Conservation (phyloP, 1,140 invertebrate species). For the Littorina saxatilis region DNA sequence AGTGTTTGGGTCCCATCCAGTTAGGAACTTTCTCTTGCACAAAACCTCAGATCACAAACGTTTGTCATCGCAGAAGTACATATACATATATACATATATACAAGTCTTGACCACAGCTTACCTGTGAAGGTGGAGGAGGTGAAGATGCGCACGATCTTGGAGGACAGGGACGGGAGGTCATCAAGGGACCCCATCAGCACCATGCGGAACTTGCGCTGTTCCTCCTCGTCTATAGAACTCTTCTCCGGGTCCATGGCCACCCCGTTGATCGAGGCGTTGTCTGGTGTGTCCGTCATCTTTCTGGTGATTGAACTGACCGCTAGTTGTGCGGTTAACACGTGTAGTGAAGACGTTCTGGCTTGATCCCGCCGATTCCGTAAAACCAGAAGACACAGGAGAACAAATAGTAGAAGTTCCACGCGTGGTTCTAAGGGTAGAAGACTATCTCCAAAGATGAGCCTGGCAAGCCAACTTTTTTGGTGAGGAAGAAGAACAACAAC, state of each 20-base stretch:
- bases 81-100: not conserved
- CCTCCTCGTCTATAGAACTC: constrained; percentile 33
- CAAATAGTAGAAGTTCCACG: too few relatives aligned
- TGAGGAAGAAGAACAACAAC: too few relatives aligned
- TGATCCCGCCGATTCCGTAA: too few relatives aligned
- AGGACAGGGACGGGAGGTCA: constrained; percentile 94
- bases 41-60: not conserved
- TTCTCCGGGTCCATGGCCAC: not conserved
- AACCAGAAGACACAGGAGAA: too few relatives aligned
- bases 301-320: too few relatives aligned
- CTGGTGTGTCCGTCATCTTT: constrained; percentile 22
- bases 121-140: constrained; percentile 99
- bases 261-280: constrained; percentile 20
- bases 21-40: too few relatives aligned
- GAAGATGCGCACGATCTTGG: constrained; percentile 98
- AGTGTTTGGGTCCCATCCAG: not conserved
- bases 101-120: too few relatives aligned
- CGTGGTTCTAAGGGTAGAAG: too few relatives aligned
- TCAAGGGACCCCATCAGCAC: constrained; percentile 92
- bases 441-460: too few relatives aligned
- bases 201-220: constrained; percentile 40
- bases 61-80: not conserved
- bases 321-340: too few relatives aligned
- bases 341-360: too few relatives aligned
- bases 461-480: too few relatives aligned